Conservation (phyloP, 2,888 invertebrate species). For the Scaptomyza flava region DNA sequence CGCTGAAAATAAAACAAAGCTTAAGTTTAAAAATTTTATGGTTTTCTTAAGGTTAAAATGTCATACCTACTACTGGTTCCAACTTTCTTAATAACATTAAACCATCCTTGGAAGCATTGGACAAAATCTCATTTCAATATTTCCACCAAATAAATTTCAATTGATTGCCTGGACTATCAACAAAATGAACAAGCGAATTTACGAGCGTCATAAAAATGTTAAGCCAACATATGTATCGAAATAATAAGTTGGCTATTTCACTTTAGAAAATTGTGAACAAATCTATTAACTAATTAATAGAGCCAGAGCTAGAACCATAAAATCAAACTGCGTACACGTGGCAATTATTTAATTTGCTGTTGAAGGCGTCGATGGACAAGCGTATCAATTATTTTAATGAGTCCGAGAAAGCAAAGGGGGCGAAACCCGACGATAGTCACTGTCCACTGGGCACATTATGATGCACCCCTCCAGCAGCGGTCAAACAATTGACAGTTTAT, state of each 20-base stretch:
- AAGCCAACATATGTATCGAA: slow-evolving; percentile 12
- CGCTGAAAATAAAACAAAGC: background rate
- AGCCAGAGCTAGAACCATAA: slow-evolving; percentile 45
- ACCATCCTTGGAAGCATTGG: background rate
- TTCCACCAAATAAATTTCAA: slow-evolving; percentile 1
- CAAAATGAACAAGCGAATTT: slow-evolving; percentile 49
- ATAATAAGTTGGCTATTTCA: slow-evolving; percentile 7
- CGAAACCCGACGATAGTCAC: slow-evolving; percentile 48
- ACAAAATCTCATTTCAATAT: background rate
- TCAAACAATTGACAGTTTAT: slow-evolving; percentile 60
- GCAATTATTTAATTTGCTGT: slow-evolving; percentile 69
- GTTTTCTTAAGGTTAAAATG: no score
- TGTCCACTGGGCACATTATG: slow-evolving; percentile 69
- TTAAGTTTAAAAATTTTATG: no score
- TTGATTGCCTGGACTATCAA: slow-evolving; percentile 65
- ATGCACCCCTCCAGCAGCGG: slow-evolving; percentile 64
- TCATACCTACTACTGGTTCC: no score
- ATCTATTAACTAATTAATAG: slow-evolving; percentile 76
- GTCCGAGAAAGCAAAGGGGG: slow-evolving; percentile 17
- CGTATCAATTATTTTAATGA: slow-evolving; percentile 79
- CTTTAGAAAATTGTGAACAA: slow-evolving; percentile 42
- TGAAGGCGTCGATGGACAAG: slow-evolving; percentile 69
- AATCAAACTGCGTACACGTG: slow-evolving; percentile 55
- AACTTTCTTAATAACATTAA: no score
- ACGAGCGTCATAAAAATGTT: slow-evolving; percentile 44